phyloP scores from a whole-genome alignment of 2,113 vertebrate species.

The Calidris pugnax region DNA sequence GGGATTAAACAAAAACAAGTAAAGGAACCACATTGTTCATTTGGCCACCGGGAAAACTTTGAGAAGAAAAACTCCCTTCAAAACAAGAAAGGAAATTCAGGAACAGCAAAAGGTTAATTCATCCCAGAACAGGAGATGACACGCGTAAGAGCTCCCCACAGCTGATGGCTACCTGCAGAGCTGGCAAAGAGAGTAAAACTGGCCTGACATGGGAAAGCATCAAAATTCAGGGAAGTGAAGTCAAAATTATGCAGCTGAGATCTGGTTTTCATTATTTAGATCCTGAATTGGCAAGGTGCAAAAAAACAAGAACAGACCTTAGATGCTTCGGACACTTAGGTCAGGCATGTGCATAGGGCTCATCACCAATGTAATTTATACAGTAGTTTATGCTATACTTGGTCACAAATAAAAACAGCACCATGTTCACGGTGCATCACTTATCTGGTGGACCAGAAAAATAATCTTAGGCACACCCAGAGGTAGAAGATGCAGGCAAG shows the following conservation, averaged over 20 bases:
- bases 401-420: not conserved
- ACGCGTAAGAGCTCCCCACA: not conserved
- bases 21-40: not conserved
- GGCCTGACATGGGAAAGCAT: not conserved
- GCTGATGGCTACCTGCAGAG: not conserved
- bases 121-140: not conserved
- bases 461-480: not conserved
- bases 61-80: not conserved
- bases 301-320: not conserved
- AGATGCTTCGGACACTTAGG: not conserved
- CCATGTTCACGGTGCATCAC: not conserved
- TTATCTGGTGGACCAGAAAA: not conserved
- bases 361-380: not conserved
- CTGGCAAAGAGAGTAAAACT: not conserved
- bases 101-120: not conserved
- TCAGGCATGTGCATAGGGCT: not conserved
- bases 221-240: not conserved
- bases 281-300: not conserved
- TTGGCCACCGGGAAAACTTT: not conserved
- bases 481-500: not conserved
- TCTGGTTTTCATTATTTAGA: not conserved
- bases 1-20: conserved; percentile 3
- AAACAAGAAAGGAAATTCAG: not conserved
- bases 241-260: not conserved
- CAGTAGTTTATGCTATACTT: not conserved